Evolutionary conservation across 2,113 vertebrate species (phyloP).

Genomic region (Chaenogobius annularis): DNA sequence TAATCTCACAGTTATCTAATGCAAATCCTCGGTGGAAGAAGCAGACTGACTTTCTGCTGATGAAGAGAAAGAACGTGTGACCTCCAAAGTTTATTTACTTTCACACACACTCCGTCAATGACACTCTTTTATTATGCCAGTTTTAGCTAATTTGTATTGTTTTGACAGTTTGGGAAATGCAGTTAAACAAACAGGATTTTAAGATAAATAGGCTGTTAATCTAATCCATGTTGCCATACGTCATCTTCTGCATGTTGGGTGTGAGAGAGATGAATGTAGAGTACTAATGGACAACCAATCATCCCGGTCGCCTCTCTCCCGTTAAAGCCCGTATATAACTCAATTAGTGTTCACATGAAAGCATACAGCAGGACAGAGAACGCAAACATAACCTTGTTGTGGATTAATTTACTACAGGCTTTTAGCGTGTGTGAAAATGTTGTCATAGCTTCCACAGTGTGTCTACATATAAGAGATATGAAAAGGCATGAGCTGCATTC

Average conservation of each 20-base stretch:
- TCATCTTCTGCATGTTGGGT: background rate
- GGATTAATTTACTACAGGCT: constrained; percentile 1
- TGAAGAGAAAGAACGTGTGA: constrained; percentile 49
- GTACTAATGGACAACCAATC: constrained; percentile 28
- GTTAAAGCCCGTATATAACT: background rate
- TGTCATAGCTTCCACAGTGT: background rate
- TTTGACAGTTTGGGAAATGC: constrained; percentile 20
- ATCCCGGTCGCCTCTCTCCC: constrained; percentile 7
- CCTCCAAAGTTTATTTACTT: constrained; percentile 57
- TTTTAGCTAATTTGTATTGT: constrained; percentile 28
- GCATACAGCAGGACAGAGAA: background rate
- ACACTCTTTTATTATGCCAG: constrained; percentile 14
- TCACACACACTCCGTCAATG: background rate
- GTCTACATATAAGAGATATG: background rate
- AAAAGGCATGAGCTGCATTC: background rate
- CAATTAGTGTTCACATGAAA: constrained; percentile 1
- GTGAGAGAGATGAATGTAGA: background rate
- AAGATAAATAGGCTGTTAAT: constrained; percentile 11
- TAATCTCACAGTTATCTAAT: constrained; percentile 36
- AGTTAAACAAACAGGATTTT: constrained; percentile 37
- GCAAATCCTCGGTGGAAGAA: constrained; percentile 42
- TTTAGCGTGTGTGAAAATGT: background rate
- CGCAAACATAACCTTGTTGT: constrained; percentile 1
- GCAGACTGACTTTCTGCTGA: constrained; percentile 43
- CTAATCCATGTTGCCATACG: background rate